Conservation (phyloP, 1,140 invertebrate genomes). For the Mesaphorura yosii region DNA sequence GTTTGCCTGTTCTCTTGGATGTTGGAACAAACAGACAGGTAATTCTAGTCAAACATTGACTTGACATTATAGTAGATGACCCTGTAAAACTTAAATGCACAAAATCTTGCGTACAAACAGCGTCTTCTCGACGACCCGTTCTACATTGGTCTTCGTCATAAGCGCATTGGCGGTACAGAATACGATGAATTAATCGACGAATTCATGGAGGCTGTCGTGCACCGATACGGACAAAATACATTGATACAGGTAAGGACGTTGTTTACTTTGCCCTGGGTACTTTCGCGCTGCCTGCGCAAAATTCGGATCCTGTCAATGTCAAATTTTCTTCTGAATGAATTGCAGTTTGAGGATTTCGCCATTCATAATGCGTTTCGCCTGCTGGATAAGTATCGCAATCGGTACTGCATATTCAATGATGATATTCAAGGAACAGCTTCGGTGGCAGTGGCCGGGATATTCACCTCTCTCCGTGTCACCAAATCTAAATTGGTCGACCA, state of each 20-base stretch:
- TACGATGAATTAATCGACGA: slow-evolving; percentile 96
- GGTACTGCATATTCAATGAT: slow-evolving; percentile 92
- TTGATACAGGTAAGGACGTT: slow-evolving; percentile 54
- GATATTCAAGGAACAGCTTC: slow-evolving; percentile 93
- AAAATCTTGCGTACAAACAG: no score
- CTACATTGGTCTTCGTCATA: slow-evolving; percentile 86
- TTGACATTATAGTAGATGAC: not conserved
- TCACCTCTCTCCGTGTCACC: slow-evolving; percentile 69
- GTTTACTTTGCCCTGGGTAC: not conserved
- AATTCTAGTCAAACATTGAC: slow-evolving; percentile 29
- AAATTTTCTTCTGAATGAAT: slow-evolving; percentile 17
- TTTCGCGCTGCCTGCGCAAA: no score
- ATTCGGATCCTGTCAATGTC: no score
- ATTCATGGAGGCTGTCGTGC: slow-evolving; percentile 91
- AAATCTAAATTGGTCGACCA: slow-evolving; percentile 65
- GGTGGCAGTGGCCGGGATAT: slow-evolving; percentile 78
- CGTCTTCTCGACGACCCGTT: slow-evolving; percentile 80
- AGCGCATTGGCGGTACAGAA: slow-evolving; percentile 66
- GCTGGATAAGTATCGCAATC: slow-evolving; percentile 70
- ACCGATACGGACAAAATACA: slow-evolving; percentile 78
- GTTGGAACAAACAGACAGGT: slow-evolving; percentile 83
- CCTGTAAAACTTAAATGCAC: no score
- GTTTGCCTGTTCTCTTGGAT: slow-evolving; percentile 81
- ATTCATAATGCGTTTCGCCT: slow-evolving; percentile 86
- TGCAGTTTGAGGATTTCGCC: slow-evolving; percentile 92